A percentile compares a stretch with the other conserved stretches of the same genome.
Evolutionary conservation across 2,797 vertebrate genomes (phyloP).

Genomic region (Eremophila alpestris): DNA sequence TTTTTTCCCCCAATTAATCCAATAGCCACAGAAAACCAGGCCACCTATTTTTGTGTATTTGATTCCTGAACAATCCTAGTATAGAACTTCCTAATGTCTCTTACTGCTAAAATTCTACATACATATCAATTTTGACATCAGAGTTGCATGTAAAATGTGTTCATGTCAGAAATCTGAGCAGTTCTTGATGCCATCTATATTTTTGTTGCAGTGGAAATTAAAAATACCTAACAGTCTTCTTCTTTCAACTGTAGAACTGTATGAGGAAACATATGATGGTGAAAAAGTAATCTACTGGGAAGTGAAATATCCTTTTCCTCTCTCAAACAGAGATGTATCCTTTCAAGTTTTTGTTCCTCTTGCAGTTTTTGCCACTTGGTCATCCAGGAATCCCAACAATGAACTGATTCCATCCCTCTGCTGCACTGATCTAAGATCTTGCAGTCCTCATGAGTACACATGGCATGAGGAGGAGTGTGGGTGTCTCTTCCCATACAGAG

Average conservation of each 20-base stretch:
- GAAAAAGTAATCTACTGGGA: conserved; percentile 89
- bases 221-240: not conserved
- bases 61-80: not conserved
- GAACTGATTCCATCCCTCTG: not conserved
- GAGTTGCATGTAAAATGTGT: not conserved
- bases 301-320: conserved; percentile 89
- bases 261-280: conserved; percentile 77
- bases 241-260: conserved; percentile 78
- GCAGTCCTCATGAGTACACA: not conserved
- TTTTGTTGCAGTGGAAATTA: not conserved
- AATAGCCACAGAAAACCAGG: not conserved
- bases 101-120: not conserved
- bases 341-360: conserved; percentile 55
- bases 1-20: not conserved
- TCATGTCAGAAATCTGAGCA: not conserved
- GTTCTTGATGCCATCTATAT: not conserved
- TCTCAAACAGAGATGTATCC: conserved; percentile 97
- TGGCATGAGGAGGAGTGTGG: not conserved
- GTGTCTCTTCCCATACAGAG: not conserved
- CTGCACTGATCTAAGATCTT: not conserved
- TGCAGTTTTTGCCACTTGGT: not conserved
- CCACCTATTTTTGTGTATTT: not conserved
- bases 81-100: not conserved
- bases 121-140: not conserved
- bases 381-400: not conserved